A percentile compares a stretch with the other conserved stretches of the same genome.
phyloP scores from a whole-genome alignment of 1,140 invertebrate genomes.

The Macrostomum lignano region DNA sequence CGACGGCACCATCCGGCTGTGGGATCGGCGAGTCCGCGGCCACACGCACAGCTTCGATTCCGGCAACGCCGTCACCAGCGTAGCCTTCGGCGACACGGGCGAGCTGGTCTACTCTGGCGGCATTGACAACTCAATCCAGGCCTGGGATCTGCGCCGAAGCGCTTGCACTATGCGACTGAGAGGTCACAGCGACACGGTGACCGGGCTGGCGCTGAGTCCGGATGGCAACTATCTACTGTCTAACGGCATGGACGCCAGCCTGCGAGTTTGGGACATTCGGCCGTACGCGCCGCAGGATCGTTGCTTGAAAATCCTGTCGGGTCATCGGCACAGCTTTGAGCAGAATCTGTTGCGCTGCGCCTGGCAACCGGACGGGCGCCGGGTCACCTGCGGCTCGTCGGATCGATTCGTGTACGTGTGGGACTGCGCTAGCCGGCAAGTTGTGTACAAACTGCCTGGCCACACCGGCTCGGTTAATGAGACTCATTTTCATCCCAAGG shows the following conservation, averaged over 20 bases:
- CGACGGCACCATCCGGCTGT: slow-evolving; percentile 45
- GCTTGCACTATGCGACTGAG: slow-evolving; percentile 51
- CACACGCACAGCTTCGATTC: slow-evolving; percentile 48
- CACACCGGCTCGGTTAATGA: slow-evolving; percentile 91
- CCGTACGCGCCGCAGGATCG: slow-evolving; percentile 46
- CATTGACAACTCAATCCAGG: slow-evolving; percentile 88
- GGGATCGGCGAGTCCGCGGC: slow-evolving; percentile 53
- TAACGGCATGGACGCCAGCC: slow-evolving; percentile 83
- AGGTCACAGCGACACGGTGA: slow-evolving; percentile 73
- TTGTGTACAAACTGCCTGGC: slow-evolving; percentile 83
- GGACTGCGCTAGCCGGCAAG: slow-evolving; percentile 57
- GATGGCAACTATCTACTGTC: slow-evolving; percentile 74
- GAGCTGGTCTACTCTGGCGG: slow-evolving; percentile 65
- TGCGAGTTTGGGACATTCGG: slow-evolving; percentile 40
- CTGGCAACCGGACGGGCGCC: slow-evolving; percentile 55
- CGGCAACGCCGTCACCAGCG: slow-evolving; percentile 51
- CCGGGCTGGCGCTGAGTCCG: slow-evolving; percentile 59
- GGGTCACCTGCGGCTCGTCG: slow-evolving; percentile 56
- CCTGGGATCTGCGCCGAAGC: slow-evolving; percentile 75
- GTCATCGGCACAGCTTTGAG: slow-evolving; percentile 92
- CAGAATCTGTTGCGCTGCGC: slow-evolving; percentile 56
- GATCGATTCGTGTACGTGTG: slow-evolving; percentile 85
- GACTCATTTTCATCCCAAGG: slow-evolving; percentile 71
- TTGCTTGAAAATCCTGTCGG: slow-evolving; percentile 64
- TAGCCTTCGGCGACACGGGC: slow-evolving; percentile 74